Conservation (phyloP, 2,888 invertebrate species). For the Hermodice carunculata region DNA sequence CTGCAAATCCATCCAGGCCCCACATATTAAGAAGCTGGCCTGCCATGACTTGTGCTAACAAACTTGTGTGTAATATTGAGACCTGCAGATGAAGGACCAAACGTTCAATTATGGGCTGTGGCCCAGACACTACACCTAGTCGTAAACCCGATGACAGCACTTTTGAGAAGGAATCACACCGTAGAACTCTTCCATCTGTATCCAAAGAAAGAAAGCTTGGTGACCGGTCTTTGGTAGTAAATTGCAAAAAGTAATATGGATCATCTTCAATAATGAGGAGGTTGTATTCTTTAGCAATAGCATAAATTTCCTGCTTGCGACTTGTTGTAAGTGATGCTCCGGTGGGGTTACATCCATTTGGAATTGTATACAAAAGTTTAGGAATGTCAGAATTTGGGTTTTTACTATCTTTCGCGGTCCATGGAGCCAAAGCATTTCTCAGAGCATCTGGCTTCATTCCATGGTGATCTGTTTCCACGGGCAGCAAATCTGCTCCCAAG, state of each 20-base stretch:
- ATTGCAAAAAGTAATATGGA: constrained; percentile 85
- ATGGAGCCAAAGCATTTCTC: constrained; percentile 73
- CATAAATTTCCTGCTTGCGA: constrained; percentile 79
- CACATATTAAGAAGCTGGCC: constrained; percentile 34
- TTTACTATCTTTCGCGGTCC: constrained; percentile 68
- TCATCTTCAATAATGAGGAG: constrained; percentile 86
- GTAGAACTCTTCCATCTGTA: constrained; percentile 81
- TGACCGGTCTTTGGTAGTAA: constrained; percentile 73
- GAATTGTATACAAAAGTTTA: constrained; percentile 80
- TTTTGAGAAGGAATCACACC: constrained; percentile 85
- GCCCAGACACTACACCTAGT: constrained; percentile 82
- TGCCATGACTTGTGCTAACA: constrained; percentile 69
- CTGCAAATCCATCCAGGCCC: constrained; percentile 38
- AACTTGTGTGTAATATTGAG: constrained; percentile 77
- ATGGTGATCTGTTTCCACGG: constrained; percentile 79
- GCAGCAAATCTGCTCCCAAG: constrained; percentile 76
- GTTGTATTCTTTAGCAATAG: constrained; percentile 82
- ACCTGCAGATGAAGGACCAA: constrained; percentile 82
- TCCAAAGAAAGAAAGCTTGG: constrained; percentile 82
- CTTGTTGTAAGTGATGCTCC: constrained; percentile 79
- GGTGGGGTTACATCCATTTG: constrained; percentile 84
- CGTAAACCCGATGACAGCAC: constrained; percentile 73
- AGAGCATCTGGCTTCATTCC: constrained; percentile 78
- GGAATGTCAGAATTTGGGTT: constrained; percentile 76
- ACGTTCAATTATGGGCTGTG: constrained; percentile 76